phyloP scores from a whole-genome alignment of 2,113 vertebrate species.

The Oceanites oceanicus region DNA sequence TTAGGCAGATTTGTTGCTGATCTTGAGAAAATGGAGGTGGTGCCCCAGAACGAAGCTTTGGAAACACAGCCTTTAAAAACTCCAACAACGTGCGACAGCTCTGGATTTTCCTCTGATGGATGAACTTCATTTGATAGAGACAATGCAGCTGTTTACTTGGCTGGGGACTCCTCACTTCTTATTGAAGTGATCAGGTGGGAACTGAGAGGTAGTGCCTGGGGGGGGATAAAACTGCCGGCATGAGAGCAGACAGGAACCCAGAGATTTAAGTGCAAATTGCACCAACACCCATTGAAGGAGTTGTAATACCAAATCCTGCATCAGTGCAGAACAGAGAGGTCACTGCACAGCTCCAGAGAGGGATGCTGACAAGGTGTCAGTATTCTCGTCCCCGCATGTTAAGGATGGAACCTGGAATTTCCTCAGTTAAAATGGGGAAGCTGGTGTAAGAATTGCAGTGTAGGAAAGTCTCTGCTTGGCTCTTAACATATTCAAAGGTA shows the following conservation, averaged over 20 bases:
- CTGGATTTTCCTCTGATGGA: neutral
- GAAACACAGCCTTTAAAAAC: neutral
- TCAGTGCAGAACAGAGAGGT: rapidly evolving
- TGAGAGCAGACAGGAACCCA: neutral
- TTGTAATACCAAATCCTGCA: neutral
- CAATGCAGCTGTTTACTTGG: neutral
- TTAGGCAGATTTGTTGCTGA: conserved; percentile 10
- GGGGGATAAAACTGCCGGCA: neutral
- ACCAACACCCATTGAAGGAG: neutral
- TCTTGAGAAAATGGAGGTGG: conserved; percentile 5
- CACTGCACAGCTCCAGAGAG: neutral
- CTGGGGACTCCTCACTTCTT: neutral
- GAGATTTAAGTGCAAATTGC: neutral
- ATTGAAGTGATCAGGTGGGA: neutral
- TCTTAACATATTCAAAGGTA: neutral
- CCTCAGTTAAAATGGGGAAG: neutral
- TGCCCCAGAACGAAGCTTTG: neutral
- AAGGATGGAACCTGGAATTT: neutral
- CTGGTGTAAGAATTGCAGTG: neutral
- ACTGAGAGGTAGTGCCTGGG: neutral
- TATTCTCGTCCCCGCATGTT: neutral
- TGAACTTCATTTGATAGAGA: neutral
- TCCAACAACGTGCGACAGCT: neutral
- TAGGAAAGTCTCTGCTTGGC: neutral
- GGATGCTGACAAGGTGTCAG: rapidly evolving